Percentiles rank a stretch among this genome's conserved stretches.
phyloP scores from a whole-genome alignment of 2,888 invertebrate species.

The Lepidocyrtoides sp. region DNA sequence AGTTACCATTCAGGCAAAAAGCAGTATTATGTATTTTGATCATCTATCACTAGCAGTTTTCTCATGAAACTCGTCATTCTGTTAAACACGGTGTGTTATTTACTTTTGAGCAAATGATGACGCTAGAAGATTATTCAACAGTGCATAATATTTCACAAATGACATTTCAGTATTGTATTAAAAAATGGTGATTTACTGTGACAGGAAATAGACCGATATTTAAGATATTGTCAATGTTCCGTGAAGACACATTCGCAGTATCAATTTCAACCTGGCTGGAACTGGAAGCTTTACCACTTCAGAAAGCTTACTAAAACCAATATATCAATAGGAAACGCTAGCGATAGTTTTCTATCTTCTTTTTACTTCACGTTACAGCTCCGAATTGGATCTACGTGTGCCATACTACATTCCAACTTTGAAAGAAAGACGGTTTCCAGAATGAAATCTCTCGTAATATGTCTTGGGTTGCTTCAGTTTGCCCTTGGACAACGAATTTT shows the following conservation, averaged over 20 bases:
- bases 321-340: not conserved
- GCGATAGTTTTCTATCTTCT: constrained; percentile 5
- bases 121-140: constrained; percentile 19
- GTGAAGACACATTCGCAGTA: constrained; percentile 55
- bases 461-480: constrained; percentile 72
- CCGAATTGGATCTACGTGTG: not conserved
- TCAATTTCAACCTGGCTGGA: constrained; percentile 43
- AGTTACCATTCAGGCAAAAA: not conserved
- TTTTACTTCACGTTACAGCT: not conserved
- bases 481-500: constrained; percentile 69
- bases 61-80: constrained; percentile 29
- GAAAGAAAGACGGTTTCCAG: constrained; percentile 7
- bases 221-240: constrained; percentile 66
- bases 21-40: not conserved
- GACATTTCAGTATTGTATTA: constrained; percentile 28
- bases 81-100: not conserved
- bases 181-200: constrained; percentile 65
- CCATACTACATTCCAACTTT: not conserved
- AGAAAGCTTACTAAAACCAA: not conserved
- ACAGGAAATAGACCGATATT: constrained; percentile 71
- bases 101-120: not conserved
- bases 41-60: not conserved
- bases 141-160: not conserved
- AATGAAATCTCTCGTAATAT: constrained; percentile 77
- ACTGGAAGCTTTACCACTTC: not conserved